Conservation (phyloP, 2,113 vertebrate genomes). For the Hypocryptadius cinnamomeus region DNA sequence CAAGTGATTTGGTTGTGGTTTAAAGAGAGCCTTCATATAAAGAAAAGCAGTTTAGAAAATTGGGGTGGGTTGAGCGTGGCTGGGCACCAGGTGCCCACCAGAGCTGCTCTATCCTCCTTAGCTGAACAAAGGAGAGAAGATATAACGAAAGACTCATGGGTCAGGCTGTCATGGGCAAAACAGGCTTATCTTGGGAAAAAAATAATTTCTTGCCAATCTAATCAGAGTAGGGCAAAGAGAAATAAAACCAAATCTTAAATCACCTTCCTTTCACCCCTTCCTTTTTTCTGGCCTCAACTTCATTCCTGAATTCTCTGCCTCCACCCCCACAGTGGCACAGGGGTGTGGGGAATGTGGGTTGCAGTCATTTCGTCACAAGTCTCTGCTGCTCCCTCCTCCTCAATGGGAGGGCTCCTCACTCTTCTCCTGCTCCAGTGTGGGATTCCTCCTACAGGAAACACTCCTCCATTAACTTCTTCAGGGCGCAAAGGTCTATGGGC, state of each 20-base stretch:
- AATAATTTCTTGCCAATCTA: not conserved
- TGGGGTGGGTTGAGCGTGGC: not conserved
- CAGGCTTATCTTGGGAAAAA: not conserved
- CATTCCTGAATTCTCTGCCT: not conserved
- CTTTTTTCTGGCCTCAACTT: not conserved
- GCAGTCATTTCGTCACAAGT: not conserved
- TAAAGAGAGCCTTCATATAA: slow-evolving; percentile 24
- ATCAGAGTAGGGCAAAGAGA: not conserved
- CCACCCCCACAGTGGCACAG: no score
- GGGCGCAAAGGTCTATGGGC: no score
- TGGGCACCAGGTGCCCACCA: not conserved
- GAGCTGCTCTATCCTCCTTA: not conserved
- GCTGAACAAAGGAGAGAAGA: not conserved
- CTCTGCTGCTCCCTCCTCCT: not conserved
- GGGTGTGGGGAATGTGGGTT: not conserved
- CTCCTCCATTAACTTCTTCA: not conserved
- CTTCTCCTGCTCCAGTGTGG: not conserved
- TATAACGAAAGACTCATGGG: rapidly evolving
- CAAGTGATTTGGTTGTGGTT: not conserved
- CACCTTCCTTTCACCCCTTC: not conserved
- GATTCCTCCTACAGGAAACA: not conserved
- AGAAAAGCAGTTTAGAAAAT: slow-evolving; percentile 53
- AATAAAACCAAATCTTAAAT: not conserved
- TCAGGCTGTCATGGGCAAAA: not conserved
- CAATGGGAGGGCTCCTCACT: not conserved